Evolutionary conservation across 2,888 invertebrate species (phyloP).

Genomic region (Prosapia bicincta): DNA sequence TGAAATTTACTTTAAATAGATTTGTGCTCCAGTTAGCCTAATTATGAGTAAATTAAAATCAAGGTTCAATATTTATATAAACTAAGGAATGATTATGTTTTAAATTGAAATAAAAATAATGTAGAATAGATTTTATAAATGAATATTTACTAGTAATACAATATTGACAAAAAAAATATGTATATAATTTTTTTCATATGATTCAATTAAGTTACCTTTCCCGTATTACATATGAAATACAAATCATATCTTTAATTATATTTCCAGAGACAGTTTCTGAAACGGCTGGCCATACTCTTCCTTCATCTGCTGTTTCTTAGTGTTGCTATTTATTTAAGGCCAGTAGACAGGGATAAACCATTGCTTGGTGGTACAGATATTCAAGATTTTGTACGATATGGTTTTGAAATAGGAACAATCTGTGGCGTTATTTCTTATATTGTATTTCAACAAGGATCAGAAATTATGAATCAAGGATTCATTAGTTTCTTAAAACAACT

Average conservation of each 20-base stretch:
- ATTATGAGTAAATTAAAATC: too few species aligned
- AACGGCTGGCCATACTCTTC: slow-evolving; percentile 82
- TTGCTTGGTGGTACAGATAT: slow-evolving; percentile 54
- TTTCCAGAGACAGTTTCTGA: slow-evolving; percentile 83
- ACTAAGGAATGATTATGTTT: too few species aligned
- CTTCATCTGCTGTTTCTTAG: slow-evolving; percentile 86
- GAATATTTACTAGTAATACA: too few species aligned
- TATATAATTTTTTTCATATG: too few species aligned
- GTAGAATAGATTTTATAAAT: too few species aligned
- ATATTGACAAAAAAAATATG: too few species aligned
- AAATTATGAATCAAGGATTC: slow-evolving; percentile 91
- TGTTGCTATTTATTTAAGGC: slow-evolving; percentile 88
- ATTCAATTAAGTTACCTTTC: too few species aligned
- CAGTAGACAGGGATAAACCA: slow-evolving; percentile 57
- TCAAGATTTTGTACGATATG: slow-evolving; percentile 56
- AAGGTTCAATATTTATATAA: too few species aligned
- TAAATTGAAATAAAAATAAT: too few species aligned
- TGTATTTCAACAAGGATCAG: slow-evolving; percentile 88
- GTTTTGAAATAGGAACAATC: slow-evolving; percentile 81
- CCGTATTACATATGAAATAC: too few species aligned
- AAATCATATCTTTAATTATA: background rate
- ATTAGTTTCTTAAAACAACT: slow-evolving; percentile 87
- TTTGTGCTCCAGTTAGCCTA: too few species aligned
- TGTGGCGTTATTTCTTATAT: slow-evolving; percentile 84
- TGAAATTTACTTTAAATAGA: too few species aligned